Evolutionary conservation across 2,888 invertebrate species (phyloP).

Genomic region (Brenthis ino): DNA sequence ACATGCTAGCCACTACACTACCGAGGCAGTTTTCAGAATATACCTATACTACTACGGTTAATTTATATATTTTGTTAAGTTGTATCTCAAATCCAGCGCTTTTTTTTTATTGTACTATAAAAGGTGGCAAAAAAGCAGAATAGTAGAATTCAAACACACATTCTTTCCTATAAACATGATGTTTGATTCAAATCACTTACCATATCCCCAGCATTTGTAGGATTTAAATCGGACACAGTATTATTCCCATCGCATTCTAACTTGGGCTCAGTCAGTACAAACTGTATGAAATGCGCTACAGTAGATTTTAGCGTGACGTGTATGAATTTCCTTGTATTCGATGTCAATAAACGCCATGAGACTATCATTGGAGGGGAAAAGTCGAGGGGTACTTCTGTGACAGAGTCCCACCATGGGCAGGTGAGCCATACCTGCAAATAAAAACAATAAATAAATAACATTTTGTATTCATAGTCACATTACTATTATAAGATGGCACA

Average conservation of each 20-base stretch:
- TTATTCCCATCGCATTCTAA: slow-evolving; percentile 83
- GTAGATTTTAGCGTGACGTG: slow-evolving; percentile 89
- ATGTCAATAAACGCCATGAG: slow-evolving; percentile 91
- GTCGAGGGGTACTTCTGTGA: slow-evolving; percentile 87
- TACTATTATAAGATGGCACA: too few species aligned
- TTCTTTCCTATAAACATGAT: neutral
- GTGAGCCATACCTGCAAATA: slow-evolving; percentile 84
- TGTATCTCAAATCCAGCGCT: too few species aligned
- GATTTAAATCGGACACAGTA: slow-evolving; percentile 86
- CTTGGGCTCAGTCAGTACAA: slow-evolving; percentile 72
- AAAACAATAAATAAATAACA: too few species aligned
- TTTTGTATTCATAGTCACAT: neutral
- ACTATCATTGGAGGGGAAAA: slow-evolving; percentile 93
- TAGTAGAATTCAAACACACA: too few species aligned
- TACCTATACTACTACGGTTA: too few species aligned
- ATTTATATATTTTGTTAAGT: too few species aligned
- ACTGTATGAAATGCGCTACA: slow-evolving; percentile 80
- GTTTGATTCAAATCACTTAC: slow-evolving; percentile 54
- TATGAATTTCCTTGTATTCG: slow-evolving; percentile 91
- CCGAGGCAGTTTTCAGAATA: too few species aligned
- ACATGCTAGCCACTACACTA: too few species aligned
- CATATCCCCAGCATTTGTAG: slow-evolving; percentile 82
- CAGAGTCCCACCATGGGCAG: slow-evolving; percentile 90
- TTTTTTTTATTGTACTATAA: too few species aligned
- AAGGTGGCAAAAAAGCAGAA: too few species aligned